Evolutionary conservation across 2,888 invertebrate species (phyloP).

Genomic region (Pristionchus mayeri): DNA sequence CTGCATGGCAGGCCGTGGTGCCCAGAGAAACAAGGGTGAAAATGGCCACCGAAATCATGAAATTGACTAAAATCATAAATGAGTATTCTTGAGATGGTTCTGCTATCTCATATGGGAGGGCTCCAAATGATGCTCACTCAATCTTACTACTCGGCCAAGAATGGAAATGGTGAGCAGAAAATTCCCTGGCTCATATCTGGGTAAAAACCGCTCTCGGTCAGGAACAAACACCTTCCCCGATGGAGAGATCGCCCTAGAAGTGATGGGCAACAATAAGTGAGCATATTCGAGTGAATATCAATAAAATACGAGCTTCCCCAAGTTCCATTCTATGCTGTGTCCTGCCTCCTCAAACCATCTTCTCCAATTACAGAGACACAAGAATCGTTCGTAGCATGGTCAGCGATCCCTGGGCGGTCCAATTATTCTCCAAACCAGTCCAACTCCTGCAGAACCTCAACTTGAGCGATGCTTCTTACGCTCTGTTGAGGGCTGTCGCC

Average conservation of each 20-base stretch:
- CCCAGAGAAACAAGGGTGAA: no score
- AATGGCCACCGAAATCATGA: no score
- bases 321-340: background rate
- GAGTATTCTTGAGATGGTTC: slow-evolving; percentile 50
- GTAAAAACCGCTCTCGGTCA: background rate
- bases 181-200: no score
- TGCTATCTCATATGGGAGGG: slow-evolving; percentile 60
- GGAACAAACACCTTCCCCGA: slow-evolving; percentile 27
- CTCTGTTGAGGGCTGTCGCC: slow-evolving; percentile 62
- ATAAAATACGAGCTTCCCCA: background rate
- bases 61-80: background rate
- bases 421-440: slow-evolving; percentile 60
- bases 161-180: background rate
- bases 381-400: background rate
- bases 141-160: slow-evolving; percentile 58
- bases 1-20: no score
- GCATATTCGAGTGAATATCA: background rate
- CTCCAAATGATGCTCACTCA: slow-evolving; percentile 59
- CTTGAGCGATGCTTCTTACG: slow-evolving; percentile 57
- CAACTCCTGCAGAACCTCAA: slow-evolving; percentile 54
- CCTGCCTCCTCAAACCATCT: background rate
- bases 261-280: slow-evolving; percentile 11
- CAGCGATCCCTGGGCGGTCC: slow-evolving; percentile 49
- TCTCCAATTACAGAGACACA: slow-evolving; percentile 33
- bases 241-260: background rate